Evolutionary conservation across 2,113 vertebrate genomes (phyloP), one percentile per base, ranked within the genome.

Genomic region (Caracal caracal): DNA sequence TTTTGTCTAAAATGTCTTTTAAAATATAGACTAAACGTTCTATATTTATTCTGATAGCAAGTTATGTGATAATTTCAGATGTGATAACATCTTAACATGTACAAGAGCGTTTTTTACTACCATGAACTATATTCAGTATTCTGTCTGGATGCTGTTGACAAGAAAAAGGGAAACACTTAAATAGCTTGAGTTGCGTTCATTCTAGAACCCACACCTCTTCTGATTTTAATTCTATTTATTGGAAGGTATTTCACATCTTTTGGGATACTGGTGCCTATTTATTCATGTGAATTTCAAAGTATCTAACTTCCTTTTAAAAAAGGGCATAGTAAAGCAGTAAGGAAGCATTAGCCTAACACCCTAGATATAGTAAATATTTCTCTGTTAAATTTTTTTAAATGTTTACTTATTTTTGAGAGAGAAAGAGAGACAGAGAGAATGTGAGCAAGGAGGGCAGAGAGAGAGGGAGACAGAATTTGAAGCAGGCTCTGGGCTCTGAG

Each of bases 1-100:
- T 70, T 93, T 92, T 88, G 10, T 26, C 16, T 82, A 51, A 96
- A 80, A 63, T 88, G 30, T 63, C 7, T 90, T 92, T 94, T 73
- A 70, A 83, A 89, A 90, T 56, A 59, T 5, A 84, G 30, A 73
- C 33, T 10, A 68, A 24, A 20, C 13, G 28, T 37, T 80, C 20
- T 56, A 1, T 61, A 92, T 61, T 59, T 70, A 70, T 65, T 80
- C 1, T 76, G 75, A 47, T 94, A 7, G 22, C 53, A 10, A 51
- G 37, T 91, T 35, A 66, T 51, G 5, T 51, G 49, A n/a, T 83
- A 15, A 24, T 49, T 89, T 59, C 20, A 59, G 56, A 59, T 59
- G 56, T 59, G 56, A 24, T 59, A 59, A 59, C 56, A 22, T 59
- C 56, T 22, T 73, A 90, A 73, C 43, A 63, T 63, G 86, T 94